Percentiles rank a stretch among this genome's conserved stretches.
Conservation (phyloP, 2,797 vertebrate genomes). For the Phataginus tetradactyla region DNA sequence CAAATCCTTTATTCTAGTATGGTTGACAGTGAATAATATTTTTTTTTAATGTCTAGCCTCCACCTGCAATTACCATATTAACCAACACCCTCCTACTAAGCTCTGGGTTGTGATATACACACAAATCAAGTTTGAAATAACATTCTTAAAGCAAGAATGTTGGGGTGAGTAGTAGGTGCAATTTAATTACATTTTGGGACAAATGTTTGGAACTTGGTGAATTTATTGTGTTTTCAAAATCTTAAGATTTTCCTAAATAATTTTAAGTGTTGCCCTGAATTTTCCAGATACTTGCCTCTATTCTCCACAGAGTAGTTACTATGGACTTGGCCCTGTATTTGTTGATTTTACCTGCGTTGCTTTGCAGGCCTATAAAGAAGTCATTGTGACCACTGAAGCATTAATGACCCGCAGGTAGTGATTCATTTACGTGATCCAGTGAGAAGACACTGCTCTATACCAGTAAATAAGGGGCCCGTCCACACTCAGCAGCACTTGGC, state of each 20-base stretch:
- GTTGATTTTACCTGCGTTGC: neutral
- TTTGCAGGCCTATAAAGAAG: neutral
- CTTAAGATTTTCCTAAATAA: neutral
- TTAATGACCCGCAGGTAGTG: neutral
- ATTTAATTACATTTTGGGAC: neutral
- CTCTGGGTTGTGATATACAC: neutral
- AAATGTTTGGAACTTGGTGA: neutral
- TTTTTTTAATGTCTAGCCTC: neutral
- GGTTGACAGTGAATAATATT: neutral
- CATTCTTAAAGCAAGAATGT: neutral
- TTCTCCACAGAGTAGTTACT: neutral
- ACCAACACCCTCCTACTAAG: neutral
- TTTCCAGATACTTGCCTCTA: conserved; percentile 15
- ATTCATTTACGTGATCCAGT: neutral
- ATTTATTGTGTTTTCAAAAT: neutral
- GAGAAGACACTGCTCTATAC: neutral
- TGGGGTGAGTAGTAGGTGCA: neutral
- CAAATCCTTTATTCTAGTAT: neutral
- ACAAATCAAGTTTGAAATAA: neutral
- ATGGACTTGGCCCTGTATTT: neutral
- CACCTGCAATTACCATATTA: neutral
- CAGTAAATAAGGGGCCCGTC: neutral
- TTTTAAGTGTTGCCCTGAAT: neutral
- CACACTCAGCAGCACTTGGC: neutral
- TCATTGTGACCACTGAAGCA: neutral